A percentile compares a stretch with the other conserved stretches of the same genome.
Conservation (phyloP, 2,888 invertebrate genomes). For the Luffia ferchaultella region DNA sequence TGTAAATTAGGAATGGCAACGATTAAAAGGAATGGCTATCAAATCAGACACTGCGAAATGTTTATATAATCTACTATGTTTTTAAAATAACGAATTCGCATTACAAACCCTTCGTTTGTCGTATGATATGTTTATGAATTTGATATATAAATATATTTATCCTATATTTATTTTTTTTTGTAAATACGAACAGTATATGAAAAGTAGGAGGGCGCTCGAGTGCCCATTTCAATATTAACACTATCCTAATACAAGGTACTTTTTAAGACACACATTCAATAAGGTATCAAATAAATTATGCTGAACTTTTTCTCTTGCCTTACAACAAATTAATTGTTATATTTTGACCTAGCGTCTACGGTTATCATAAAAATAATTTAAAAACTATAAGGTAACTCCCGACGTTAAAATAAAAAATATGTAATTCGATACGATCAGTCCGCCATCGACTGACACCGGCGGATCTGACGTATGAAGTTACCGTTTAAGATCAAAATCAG, state of each 20-base stretch:
- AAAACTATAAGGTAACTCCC: conserved; percentile 61
- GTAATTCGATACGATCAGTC: not conserved
- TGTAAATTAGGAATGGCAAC: too few relatives aligned
- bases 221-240: not conserved
- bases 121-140: not conserved
- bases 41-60: too few relatives aligned
- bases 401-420: conserved; percentile 22
- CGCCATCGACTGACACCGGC: not conserved
- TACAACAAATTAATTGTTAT: conserved; percentile 39
- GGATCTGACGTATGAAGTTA: not conserved
- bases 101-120: not conserved
- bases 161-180: not conserved
- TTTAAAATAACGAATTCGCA: too few relatives aligned
- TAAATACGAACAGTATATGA: not conserved
- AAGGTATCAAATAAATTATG: conserved; percentile 26
- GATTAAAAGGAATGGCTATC: too few relatives aligned
- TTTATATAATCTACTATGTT: too few relatives aligned
- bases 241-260: conserved; percentile 46
- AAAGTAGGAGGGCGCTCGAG: not conserved
- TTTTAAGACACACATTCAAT: conserved; percentile 54
- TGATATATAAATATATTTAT: not conserved
- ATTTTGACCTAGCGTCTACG: conserved; percentile 48
- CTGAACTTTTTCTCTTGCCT: conserved; percentile 59
- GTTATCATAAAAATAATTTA: conserved; percentile 50
- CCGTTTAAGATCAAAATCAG: not conserved